These are phyloP conservation scores for Harlomillsia oculata DNA, from an alignment of 1,140 invertebrate species.

Conservation along the genomic window DNA sequence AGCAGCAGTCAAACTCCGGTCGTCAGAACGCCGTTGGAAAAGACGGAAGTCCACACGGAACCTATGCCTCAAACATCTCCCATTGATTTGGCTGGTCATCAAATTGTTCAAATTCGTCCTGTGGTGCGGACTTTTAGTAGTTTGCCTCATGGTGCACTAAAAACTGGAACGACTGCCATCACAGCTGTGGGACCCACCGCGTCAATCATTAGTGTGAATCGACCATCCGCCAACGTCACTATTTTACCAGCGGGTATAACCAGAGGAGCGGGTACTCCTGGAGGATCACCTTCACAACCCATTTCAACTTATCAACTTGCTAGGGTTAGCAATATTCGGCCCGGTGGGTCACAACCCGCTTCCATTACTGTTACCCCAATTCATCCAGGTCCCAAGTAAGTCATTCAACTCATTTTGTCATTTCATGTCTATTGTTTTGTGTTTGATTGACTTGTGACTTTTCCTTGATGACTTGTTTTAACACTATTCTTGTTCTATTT, in stretches of 20 bases:
- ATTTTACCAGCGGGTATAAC: conserved; percentile 31
- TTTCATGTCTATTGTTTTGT: background rate
- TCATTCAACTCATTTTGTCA: background rate
- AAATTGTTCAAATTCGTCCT: conserved; percentile 30
- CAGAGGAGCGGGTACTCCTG: conserved; percentile 13
- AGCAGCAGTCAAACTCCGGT: conserved; percentile 22
- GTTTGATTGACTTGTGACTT: background rate
- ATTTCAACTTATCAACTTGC: conserved; percentile 31
- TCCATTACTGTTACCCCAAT: conserved; percentile 35
- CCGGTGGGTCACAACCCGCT: conserved; percentile 23
- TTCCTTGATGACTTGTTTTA: background rate
- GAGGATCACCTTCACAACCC: conserved; percentile 7
- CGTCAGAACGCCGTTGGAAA: too few species aligned
- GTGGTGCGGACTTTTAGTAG: conserved; percentile 25
- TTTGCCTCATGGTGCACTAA: conserved; percentile 8
- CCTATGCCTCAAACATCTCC: conserved; percentile 20
- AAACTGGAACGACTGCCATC: conserved; percentile 2
- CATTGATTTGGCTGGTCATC: conserved; percentile 26
- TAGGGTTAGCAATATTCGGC: conserved; percentile 22
- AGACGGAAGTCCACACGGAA: conserved; percentile 30
- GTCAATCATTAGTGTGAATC: conserved; percentile 33
- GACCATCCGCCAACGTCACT: conserved; percentile 24
- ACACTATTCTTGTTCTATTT: background rate
- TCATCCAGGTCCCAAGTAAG: conserved; percentile 30
- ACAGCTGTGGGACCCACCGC: conserved; percentile 5